These are phyloP conservation scores for Gallinago media DNA, from an alignment of 2,113 vertebrate genomes.

Conservation along the genomic window DNA sequence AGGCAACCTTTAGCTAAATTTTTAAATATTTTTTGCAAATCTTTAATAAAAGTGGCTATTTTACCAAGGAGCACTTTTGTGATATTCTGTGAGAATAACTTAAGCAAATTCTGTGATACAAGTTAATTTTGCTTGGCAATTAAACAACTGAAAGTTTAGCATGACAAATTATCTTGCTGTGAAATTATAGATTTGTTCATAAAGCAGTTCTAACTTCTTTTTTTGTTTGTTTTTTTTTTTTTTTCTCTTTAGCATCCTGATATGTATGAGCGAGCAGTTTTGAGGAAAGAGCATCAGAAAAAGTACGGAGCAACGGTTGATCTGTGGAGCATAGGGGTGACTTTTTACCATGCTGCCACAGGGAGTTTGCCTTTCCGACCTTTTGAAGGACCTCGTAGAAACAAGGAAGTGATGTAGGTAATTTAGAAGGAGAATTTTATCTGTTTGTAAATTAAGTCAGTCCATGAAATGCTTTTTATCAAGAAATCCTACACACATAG, in stretches of 20 bases:
- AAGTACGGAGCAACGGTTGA: constrained; percentile 97
- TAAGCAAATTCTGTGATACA: not conserved
- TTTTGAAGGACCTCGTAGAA: constrained; percentile 95
- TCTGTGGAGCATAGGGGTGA: constrained; percentile 98
- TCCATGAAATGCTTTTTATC: not conserved
- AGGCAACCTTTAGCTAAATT: not conserved
- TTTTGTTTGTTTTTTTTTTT: too few relatives aligned
- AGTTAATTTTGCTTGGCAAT: not conserved
- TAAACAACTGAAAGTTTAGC: not conserved
- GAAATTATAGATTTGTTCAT: not conserved
- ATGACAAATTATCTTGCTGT: not conserved
- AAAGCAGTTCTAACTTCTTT: not conserved
- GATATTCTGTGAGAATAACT: not conserved
- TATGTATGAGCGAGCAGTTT: constrained; percentile 97
- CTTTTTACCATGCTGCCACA: constrained; percentile 96
- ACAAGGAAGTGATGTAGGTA: constrained; percentile 98
- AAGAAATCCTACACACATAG: not conserved
- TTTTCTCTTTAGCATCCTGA: constrained; percentile 86
- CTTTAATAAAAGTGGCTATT: not conserved
- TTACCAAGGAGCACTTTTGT: not conserved
- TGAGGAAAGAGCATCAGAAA: constrained; percentile 98
- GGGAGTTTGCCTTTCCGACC: constrained; percentile 95
- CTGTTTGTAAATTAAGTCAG: not conserved
- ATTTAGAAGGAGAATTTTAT: constrained; percentile 29
- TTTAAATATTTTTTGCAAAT: not conserved